Evolutionary conservation across 2,888 invertebrate species (phyloP).

Genomic region (Belgica antarctica): DNA sequence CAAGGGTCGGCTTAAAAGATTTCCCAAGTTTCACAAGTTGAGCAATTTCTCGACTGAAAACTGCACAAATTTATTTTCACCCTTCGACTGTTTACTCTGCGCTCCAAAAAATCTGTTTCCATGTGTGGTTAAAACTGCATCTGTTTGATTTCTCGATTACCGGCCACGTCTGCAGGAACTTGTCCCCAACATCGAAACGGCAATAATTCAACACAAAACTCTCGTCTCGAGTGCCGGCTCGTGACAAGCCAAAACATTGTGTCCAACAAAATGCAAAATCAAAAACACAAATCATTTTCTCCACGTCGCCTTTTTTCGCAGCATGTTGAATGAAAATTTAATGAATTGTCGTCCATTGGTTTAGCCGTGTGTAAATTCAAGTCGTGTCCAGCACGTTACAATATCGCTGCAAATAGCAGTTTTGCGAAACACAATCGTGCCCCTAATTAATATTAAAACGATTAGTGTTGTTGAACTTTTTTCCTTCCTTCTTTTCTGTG

Average conservation of each 20-base stretch:
- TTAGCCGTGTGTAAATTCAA: constrained; percentile 30
- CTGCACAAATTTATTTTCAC: too few relatives aligned
- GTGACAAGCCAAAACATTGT: neutral
- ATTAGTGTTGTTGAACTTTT: constrained; percentile 35
- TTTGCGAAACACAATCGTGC: constrained; percentile 38
- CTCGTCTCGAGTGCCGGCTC: neutral
- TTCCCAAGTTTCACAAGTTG: too few relatives aligned
- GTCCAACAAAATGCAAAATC: constrained; percentile 1
- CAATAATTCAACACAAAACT: constrained; percentile 26
- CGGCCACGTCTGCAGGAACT: neutral
- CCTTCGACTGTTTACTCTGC: too few relatives aligned
- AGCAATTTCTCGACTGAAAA: neutral
- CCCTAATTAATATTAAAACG: constrained; percentile 43
- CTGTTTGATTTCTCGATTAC: constrained; percentile 30
- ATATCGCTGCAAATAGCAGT: neutral
- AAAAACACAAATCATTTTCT: constrained; percentile 23
- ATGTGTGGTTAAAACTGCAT: constrained; percentile 27
- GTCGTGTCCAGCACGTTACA: constrained; percentile 35
- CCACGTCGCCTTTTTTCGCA: too few relatives aligned
- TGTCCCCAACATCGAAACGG: neutral
- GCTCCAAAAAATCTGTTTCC: neutral
- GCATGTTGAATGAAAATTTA: constrained; percentile 33
- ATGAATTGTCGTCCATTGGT: constrained; percentile 24
- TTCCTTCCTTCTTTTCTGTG: neutral
- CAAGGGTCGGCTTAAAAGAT: too few relatives aligned